Evolutionary conservation across 2,797 vertebrate species (phyloP).

Genomic region (Ambastaia sidthimunki): DNA sequence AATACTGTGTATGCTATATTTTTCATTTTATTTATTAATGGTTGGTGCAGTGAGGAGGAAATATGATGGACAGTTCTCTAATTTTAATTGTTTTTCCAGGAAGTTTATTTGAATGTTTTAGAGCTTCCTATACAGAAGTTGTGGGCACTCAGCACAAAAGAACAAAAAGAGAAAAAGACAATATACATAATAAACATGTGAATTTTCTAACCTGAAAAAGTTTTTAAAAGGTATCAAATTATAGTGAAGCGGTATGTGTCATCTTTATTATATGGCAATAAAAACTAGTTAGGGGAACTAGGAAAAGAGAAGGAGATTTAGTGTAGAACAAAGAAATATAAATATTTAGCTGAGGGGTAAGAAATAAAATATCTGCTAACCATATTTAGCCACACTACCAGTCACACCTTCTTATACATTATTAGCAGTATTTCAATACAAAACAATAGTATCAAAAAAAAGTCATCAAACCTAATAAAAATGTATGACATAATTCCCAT

Average conservation of each 20-base stretch:
- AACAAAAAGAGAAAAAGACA: background rate
- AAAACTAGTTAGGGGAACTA: background rate
- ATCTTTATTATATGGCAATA: background rate
- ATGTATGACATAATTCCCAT: too few species aligned
- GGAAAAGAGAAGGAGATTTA: conserved; percentile 2
- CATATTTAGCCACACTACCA: background rate
- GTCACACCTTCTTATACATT: background rate
- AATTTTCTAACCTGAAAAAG: background rate
- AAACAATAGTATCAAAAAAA: too few species aligned
- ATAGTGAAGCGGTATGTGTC: background rate
- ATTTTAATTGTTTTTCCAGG: background rate
- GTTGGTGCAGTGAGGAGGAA: background rate
- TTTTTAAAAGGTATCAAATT: background rate
- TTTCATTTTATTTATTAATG: background rate
- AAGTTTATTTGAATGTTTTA: background rate
- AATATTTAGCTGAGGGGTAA: background rate
- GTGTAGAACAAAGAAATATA: background rate
- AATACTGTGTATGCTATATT: background rate
- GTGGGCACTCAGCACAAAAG: background rate
- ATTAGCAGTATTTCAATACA: too few species aligned
- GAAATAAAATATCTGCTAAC: background rate
- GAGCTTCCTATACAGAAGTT: background rate
- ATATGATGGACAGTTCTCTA: background rate
- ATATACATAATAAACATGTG: background rate
- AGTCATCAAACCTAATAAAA: too few species aligned